Conservation (phyloP, 1,140 invertebrate species). For the Cryptotermes secundus region DNA sequence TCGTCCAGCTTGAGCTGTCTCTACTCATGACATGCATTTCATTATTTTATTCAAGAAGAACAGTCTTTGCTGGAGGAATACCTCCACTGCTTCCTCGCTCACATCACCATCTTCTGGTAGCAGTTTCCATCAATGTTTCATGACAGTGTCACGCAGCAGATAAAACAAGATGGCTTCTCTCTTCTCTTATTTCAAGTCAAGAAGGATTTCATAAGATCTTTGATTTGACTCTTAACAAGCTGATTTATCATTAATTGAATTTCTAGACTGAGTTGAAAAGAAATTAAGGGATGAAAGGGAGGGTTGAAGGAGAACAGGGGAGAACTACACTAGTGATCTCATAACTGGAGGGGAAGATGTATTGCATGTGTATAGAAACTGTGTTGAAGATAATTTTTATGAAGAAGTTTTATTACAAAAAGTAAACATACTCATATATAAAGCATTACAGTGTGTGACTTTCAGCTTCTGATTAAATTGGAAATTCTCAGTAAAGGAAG, state of each 20-base stretch:
- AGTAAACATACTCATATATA: no score
- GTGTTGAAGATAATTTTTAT: neutral
- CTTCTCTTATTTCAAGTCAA: neutral
- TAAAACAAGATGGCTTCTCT: neutral
- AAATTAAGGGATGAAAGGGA: neutral
- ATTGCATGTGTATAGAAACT: neutral
- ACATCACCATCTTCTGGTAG: neutral
- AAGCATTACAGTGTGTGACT: no score
- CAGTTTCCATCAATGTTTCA: neutral
- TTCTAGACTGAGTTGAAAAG: neutral
- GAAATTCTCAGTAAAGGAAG: no score
- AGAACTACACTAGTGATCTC: neutral
- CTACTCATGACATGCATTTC: no score
- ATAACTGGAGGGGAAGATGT: neutral
- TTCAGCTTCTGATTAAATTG: no score
- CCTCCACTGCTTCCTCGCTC: no score
- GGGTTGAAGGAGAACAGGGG: neutral
- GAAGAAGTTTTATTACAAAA: no score
- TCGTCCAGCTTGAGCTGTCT: no score
- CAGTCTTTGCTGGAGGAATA: no score
- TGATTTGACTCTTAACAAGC: conserved; percentile 9
- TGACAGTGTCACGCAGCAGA: neutral
- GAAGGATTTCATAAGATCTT: neutral
- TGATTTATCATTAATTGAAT: conserved; percentile 6
- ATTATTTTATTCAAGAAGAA: no score